Evolutionary conservation across 2,888 invertebrate genomes (phyloP).

Genomic region (Rhimphoctona megacephalus): DNA sequence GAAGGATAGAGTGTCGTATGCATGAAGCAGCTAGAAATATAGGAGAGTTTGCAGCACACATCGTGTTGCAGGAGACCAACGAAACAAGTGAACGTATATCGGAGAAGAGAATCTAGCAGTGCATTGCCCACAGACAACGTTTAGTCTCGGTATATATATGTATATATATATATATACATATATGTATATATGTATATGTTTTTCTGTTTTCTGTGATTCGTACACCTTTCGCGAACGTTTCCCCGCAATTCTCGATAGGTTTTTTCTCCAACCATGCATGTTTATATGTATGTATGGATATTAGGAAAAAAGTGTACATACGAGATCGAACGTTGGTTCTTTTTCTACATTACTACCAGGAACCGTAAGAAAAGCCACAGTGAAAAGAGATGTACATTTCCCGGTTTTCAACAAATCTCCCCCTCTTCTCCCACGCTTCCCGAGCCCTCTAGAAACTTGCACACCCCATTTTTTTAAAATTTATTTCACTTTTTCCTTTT

Average conservation of each 20-base stretch:
- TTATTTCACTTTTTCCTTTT: constrained; percentile 16
- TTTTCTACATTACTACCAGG: constrained; percentile 9
- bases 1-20: constrained; percentile 22
- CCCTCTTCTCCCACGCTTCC: constrained; percentile 11
- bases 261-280: constrained; percentile 21
- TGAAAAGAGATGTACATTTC: constrained; percentile 33
- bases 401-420: constrained; percentile 41
- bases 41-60: constrained; percentile 9
- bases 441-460: not conserved
- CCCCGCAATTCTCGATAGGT: constrained; percentile 41
- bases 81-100: constrained; percentile 58
- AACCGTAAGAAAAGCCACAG: constrained; percentile 24
- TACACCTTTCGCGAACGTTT: constrained; percentile 36
- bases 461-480: constrained; percentile 29
- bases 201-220: constrained; percentile 18
- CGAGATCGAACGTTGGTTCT: constrained; percentile 43
- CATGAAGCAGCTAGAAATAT: constrained; percentile 32
- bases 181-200: not conserved
- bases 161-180: not conserved
- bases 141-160: constrained; percentile 31
- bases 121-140: constrained; percentile 56
- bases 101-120: constrained; percentile 59
- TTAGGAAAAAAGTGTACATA: constrained; percentile 44
- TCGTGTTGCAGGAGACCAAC: constrained; percentile 33
- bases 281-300: constrained; percentile 30